Conservation (phyloP, 2,888 invertebrate genomes). For the Corythucha ciliata region DNA sequence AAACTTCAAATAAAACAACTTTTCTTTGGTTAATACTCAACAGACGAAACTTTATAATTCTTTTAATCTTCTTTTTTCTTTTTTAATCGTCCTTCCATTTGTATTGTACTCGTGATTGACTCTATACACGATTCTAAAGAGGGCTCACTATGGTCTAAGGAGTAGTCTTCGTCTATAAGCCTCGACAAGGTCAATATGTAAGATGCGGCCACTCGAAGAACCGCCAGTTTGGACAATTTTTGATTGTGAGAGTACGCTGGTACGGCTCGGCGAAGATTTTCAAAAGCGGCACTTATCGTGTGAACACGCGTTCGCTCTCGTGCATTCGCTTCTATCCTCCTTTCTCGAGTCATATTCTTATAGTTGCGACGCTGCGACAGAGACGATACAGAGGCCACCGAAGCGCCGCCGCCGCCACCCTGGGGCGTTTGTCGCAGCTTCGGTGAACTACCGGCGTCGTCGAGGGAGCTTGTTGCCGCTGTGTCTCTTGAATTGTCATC, state of each 20-base stretch:
- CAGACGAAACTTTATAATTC: too few species aligned
- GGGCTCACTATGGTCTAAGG: conserved; percentile 50
- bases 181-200: conserved; percentile 81
- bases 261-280: conserved; percentile 71
- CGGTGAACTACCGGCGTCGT: neutral
- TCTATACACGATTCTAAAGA: conserved; percentile 70
- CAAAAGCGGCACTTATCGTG: conserved; percentile 92
- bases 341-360: conserved; percentile 89
- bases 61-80: conserved; percentile 47
- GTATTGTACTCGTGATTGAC: conserved; percentile 81
- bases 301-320: conserved; percentile 86
- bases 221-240: conserved; percentile 85
- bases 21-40: too few species aligned
- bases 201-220: conserved; percentile 83
- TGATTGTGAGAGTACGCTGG: conserved; percentile 89
- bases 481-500: conserved; percentile 1
- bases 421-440: too few species aligned
- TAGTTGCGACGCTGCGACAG: conserved; percentile 54
- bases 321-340: conserved; percentile 89
- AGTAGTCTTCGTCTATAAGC: conserved; percentile 60
- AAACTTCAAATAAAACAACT: too few species aligned
- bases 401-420: neutral
- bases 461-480: neutral
- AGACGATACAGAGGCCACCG: neutral
- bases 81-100: conserved; percentile 79